These are phyloP conservation scores for Drosophila asahinai DNA, from an alignment of 1,140 invertebrate genomes.

Conservation along the genomic window DNA sequence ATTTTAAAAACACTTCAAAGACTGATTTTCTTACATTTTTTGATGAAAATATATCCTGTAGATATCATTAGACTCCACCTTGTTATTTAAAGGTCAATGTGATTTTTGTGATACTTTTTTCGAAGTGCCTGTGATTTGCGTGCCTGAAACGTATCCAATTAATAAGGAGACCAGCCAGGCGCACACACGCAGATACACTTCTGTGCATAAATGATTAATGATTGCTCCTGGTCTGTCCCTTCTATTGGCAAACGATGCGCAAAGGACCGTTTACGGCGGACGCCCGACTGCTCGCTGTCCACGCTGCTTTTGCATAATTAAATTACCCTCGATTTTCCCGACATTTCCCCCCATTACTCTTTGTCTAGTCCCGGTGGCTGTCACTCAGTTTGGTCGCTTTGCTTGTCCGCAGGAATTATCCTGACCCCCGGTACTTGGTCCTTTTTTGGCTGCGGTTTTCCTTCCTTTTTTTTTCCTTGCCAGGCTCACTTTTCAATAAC, in stretches of 20 bases:
- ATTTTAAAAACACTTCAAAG: too few relatives aligned
- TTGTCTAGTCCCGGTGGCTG: conserved; percentile 19
- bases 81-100: too few relatives aligned
- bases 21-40: too few relatives aligned
- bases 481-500: conserved; percentile 37
- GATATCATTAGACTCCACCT: too few relatives aligned
- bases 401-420: conserved; percentile 36
- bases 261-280: conserved; percentile 38
- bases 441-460: conserved; percentile 7
- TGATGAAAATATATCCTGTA: too few relatives aligned
- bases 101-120: not conserved
- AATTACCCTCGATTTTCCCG: conserved; percentile 34
- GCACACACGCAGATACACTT: conserved; percentile 21
- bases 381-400: conserved; percentile 27
- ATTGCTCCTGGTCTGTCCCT: conserved; percentile 25
- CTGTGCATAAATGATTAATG: conserved; percentile 67
- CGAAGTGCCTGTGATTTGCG: conserved; percentile 34
- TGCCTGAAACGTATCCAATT: conserved; percentile 53
- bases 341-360: conserved; percentile 20
- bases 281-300: conserved; percentile 9
- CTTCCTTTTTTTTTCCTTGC: not conserved
- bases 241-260: conserved; percentile 39
- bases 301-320: conserved; percentile 56
- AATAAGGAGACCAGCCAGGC: conserved; percentile 39
- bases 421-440: conserved; percentile 7